Evolutionary conservation across 1,140 invertebrate genomes (phyloP).

Genomic region (Nautilus pompilius): DNA sequence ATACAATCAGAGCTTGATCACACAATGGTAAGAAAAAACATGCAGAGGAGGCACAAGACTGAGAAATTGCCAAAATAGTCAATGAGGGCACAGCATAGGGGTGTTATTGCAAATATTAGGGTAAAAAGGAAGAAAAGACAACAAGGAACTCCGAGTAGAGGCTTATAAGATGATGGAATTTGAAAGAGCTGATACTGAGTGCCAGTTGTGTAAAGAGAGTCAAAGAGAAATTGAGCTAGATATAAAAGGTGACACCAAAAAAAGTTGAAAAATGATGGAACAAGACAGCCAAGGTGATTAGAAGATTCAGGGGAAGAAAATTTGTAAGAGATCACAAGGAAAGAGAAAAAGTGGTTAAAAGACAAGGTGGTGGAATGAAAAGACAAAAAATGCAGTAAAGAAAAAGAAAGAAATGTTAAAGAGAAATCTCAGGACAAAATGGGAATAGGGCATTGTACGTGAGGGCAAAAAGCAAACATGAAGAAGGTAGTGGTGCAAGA

Average conservation of each 20-base stretch:
- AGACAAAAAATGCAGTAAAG: not conserved
- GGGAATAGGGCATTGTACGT: not conserved
- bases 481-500: not conserved
- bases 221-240: constrained; percentile 3
- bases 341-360: not conserved
- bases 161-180: too few relatives aligned
- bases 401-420: not conserved
- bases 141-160: too few relatives aligned
- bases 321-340: too few relatives aligned
- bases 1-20: too few relatives aligned
- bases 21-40: too few relatives aligned
- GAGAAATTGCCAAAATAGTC: too few relatives aligned
- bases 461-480: too few relatives aligned
- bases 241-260: not conserved
- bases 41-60: too few relatives aligned
- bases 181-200: too few relatives aligned
- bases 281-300: not conserved
- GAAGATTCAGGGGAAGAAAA: not conserved
- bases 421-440: not conserved
- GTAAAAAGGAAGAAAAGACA: too few relatives aligned
- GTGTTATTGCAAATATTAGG: too few relatives aligned
- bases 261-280: not conserved
- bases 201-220: constrained; percentile 2
- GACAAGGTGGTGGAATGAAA: not conserved
- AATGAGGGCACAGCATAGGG: too few relatives aligned